A percentile compares a stretch with the other conserved stretches of the same genome.
phyloP scores from a whole-genome alignment of 2,888 invertebrate species.

The Hemaris fuciformis region DNA sequence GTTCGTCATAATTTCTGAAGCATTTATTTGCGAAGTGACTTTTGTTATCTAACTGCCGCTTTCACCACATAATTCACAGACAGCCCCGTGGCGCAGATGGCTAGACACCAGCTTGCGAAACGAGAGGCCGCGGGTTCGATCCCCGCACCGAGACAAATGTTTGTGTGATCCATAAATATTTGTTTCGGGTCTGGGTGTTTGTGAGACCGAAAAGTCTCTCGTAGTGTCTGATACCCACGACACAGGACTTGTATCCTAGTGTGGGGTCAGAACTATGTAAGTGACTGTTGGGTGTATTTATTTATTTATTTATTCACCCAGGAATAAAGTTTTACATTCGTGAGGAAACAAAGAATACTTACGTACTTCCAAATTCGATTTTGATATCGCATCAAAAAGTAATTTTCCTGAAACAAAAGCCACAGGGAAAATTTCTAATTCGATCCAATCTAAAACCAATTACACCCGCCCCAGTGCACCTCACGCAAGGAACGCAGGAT shows the following conservation, averaged over 20 bases:
- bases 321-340: conserved; percentile 28
- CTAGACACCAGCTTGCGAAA: too few relatives aligned
- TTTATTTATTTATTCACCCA: too few relatives aligned
- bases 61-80: conserved; percentile 24
- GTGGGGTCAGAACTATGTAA: too few relatives aligned
- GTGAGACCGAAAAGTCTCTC: too few relatives aligned
- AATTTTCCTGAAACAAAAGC: conserved; percentile 71
- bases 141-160: too few relatives aligned
- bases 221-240: too few relatives aligned
- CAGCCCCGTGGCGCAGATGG: too few relatives aligned
- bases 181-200: too few relatives aligned
- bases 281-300: too few relatives aligned
- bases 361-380: conserved; percentile 56
- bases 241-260: too few relatives aligned
- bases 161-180: too few relatives aligned
- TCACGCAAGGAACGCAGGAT: conserved; percentile 10
- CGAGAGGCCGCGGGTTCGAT: too few relatives aligned
- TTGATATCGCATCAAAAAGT: conserved; percentile 76
- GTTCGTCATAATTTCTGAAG: conserved; percentile 47
- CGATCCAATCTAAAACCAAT: conserved; percentile 77
- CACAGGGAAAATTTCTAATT: conserved; percentile 70
- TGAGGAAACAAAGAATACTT: conserved; percentile 22
- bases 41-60: conserved; percentile 21
- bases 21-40: conserved; percentile 26
- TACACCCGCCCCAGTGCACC: conserved; percentile 52